A percentile compares a stretch with the other conserved stretches of the same genome.
phyloP scores from a whole-genome alignment of 35 echinoderm and acorn worm genomes.

The Apostichopus parvimensis region DNA sequence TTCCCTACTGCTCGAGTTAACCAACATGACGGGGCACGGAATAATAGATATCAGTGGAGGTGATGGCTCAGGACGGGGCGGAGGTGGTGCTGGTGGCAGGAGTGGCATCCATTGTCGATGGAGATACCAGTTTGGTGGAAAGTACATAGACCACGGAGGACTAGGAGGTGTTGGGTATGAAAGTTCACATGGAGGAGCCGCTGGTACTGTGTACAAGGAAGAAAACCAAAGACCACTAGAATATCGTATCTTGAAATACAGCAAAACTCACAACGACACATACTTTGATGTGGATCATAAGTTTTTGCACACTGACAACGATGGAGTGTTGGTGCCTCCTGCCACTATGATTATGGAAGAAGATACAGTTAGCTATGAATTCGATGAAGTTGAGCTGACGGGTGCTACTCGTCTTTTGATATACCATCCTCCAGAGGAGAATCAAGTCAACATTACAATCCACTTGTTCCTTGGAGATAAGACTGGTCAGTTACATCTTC shows the following conservation, averaged over 20 bases:
- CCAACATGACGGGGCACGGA: slow-evolving; percentile 91
- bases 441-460: slow-evolving; percentile 72
- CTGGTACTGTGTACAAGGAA: slow-evolving; percentile 84
- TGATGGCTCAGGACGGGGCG: slow-evolving; percentile 65
- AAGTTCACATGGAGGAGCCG: slow-evolving; percentile 78
- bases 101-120: slow-evolving; percentile 82
- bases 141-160: slow-evolving; percentile 84
- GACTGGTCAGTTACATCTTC: slow-evolving; percentile 80
- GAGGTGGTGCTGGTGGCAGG: slow-evolving; percentile 86
- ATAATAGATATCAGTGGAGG: slow-evolving; percentile 77
- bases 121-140: slow-evolving; percentile 85
- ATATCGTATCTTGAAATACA: slow-evolving; percentile 80
- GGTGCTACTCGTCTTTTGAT: slow-evolving; percentile 77
- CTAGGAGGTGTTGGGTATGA: slow-evolving; percentile 57
- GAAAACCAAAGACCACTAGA: slow-evolving; percentile 78
- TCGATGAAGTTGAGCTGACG: slow-evolving; percentile 92
- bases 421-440: slow-evolving; percentile 84
- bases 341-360: slow-evolving; percentile 85
- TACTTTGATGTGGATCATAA: slow-evolving; percentile 84
- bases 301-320: slow-evolving; percentile 86
- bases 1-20: slow-evolving; percentile 63
- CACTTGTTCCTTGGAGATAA: slow-evolving; percentile 85
- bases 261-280: slow-evolving; percentile 81
- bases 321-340: slow-evolving; percentile 73
- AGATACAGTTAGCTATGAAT: slow-evolving; percentile 65